phyloP scores from a whole-genome alignment of 2,888 invertebrate species.

The Sphecodes monilicornis region DNA sequence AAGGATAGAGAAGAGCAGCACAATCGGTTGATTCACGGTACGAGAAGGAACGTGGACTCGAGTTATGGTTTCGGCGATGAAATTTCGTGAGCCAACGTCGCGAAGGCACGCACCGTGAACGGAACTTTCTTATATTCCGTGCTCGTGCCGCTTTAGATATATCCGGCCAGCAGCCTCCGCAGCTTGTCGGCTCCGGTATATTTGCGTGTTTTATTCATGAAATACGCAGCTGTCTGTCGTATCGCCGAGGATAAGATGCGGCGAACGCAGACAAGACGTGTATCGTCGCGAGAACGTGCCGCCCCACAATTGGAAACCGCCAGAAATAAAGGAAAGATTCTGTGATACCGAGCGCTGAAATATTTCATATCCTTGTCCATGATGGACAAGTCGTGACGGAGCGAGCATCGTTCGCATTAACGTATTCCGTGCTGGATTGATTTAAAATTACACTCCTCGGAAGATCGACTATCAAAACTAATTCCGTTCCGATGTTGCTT shows the following conservation, averaged over 20 bases:
- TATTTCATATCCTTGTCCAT: background rate
- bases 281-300: background rate
- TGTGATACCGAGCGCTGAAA: background rate
- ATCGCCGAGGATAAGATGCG: constrained; percentile 64
- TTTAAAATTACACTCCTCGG: background rate
- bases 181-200: constrained; percentile 60
- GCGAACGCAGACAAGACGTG: constrained; percentile 50
- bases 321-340: background rate
- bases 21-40: background rate
- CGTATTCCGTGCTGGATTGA: background rate
- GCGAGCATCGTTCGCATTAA: background rate
- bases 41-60: background rate
- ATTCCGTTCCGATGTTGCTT: too few species aligned
- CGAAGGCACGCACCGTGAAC: background rate
- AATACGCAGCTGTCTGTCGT: constrained; percentile 70
- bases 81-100: background rate
- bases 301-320: background rate
- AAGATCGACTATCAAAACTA: too few species aligned
- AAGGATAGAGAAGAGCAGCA: background rate
- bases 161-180: constrained; percentile 17
- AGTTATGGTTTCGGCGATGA: background rate
- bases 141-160: background rate
- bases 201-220: constrained; percentile 76
- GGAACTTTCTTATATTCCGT: constrained; percentile 2
- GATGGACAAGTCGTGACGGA: background rate